Base-by-base conservation (phyloP, 2,113 vertebrate genomes). In the Gavialis gangeticus region DNA sequence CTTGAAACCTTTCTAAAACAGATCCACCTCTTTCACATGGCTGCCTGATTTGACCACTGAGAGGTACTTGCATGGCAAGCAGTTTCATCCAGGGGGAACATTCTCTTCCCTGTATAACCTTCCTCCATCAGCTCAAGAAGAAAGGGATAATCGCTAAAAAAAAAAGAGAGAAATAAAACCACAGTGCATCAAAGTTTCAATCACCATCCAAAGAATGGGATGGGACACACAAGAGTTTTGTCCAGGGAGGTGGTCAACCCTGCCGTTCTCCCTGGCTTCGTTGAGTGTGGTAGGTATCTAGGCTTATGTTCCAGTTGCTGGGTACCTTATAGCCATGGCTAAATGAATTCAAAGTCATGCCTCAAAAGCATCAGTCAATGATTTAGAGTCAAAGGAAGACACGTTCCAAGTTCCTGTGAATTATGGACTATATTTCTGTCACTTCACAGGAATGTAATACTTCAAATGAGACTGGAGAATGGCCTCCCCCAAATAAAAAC, bases 401-500 rank as follows among this genome's bases (percentile, higher is more conserved):
- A 95, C 5, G 0, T 54, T 89, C 90, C 60, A 27, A 69, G 54
- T 2, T 82, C 28, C 75, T 62, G 34, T 77, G 90, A 95, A 96
- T 95, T 22, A 89, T 5, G 62, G 64, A 17, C 86, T 95, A 69
- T 86, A 93, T 95, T 95, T 95, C 84, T 88, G 73, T 82, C 64
- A 15, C 27, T 87, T 94, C n/a, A 82, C 37, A 93, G 75, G 75
- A 93, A 88, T 69, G 30, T 77, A 89, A 84, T 87, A 91, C 75
- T 96, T 93, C 66, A 30, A 57, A 71, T 37, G 78, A 91, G 87
- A 79, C 14, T 27, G 58, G n/a, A 27, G 79, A 96, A 96, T 87
- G 66, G 17, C 90, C 24, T 88, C 83, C 75, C 75, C 75, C 75
- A 86, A 75, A 71, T 21, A 37, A 11, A 19, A 10, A 46, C 46